phyloP scores from a whole-genome alignment of 2,113 vertebrate species.

The Acrocephalus kingi region DNA sequence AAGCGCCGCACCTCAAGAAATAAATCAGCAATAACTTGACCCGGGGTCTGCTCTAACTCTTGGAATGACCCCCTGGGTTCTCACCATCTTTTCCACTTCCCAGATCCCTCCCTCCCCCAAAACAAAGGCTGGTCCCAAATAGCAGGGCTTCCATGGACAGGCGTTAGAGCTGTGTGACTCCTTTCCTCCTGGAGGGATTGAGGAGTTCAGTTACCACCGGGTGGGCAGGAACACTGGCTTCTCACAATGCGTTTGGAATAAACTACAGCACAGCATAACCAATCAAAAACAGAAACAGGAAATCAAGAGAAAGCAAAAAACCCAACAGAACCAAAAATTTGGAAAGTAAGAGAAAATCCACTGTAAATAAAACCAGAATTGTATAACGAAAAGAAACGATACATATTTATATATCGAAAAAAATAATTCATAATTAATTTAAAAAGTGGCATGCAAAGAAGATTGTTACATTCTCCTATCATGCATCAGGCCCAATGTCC shows the following conservation, averaged over 20 bases:
- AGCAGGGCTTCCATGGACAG: constrained; percentile 57
- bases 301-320: constrained; percentile 71
- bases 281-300: constrained; percentile 67
- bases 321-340: constrained; percentile 57
- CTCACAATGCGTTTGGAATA: constrained; percentile 75
- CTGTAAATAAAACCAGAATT: background rate
- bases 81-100: constrained; percentile 47
- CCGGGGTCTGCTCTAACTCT: background rate
- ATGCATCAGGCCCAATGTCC: constrained; percentile 91
- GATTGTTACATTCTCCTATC: constrained; percentile 94
- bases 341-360: constrained; percentile 51
- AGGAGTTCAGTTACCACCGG: constrained; percentile 52
- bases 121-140: constrained; percentile 31
- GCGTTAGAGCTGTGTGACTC: constrained; percentile 75
- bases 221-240: constrained; percentile 85
- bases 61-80: background rate
- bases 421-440: constrained; percentile 42
- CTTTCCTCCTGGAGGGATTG: constrained; percentile 48
- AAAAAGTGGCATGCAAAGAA: constrained; percentile 90
- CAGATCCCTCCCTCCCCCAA: constrained; percentile 1
- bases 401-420: constrained; percentile 25
- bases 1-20: constrained; percentile 22
- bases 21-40: accelerated
- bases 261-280: constrained; percentile 76
- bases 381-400: background rate